Base-by-base conservation (phyloP, 2,797 vertebrate genomes). In the Falco naumanni region DNA sequence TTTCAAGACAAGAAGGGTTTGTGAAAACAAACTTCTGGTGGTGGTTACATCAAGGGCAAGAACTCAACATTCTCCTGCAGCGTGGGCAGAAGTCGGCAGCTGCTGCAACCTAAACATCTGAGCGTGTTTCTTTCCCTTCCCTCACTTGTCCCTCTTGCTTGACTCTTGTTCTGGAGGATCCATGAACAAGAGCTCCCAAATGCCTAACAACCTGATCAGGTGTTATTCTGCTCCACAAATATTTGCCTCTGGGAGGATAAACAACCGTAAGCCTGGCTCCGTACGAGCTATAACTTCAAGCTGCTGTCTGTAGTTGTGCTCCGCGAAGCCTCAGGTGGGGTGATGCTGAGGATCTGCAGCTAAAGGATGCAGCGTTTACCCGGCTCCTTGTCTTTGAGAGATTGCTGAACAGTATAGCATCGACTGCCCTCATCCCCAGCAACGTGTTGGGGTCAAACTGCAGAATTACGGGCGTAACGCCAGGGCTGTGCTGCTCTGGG, bases 1-100 rank as follows among this genome's bases (percentile, higher is more conserved):
- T 96, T 94, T 84, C 81, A 83, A 85, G 89, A 59, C 63, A 79
- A 89, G 83, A 26, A 63, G 22, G 4, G 18, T 84, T 95, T 94
- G 74, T 76, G 77, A 95, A 97, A 97, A 95, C 90, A 97, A 95
- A 88, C 63, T 89, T 87, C 84, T 93, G 53, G 28, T 41, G 29
- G 64, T 90, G 77, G 74, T 82, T 95, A 87, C 81, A 95, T 93
- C 91, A 95, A 96, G 90, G 68, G 78, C 87, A 70, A 92, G 78
- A 89, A 63, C 61, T 85, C 76, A 93, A 79, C 93, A 88, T 61
- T 85, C 61, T 94, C 60, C 74, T 89, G 79, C 43, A 69, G 84
- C 0, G 59, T 94, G 76, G 87, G 95, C 65, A 94, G 89, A 57
- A 72, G 68, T 43, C 95, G 92, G 93, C 95, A 92, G 93, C 92